A percentile compares a stretch with the other conserved stretches of the same genome.
phyloP scores from a whole-genome alignment of 2,888 invertebrate species.

The Euplexia lucipara region DNA sequence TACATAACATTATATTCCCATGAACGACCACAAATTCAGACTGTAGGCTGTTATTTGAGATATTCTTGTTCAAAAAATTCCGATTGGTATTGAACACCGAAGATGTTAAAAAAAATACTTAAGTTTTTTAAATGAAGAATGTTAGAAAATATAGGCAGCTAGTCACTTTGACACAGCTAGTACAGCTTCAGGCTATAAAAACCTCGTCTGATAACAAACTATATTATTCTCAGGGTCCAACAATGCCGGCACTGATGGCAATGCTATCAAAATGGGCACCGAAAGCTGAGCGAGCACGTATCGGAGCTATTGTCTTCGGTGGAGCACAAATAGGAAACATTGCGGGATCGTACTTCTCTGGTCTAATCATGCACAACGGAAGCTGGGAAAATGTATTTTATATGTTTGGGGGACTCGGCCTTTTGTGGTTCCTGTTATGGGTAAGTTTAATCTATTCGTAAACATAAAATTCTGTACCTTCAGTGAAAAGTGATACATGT shows the following conservation, averaged over 20 bases:
- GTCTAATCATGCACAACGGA: constrained; percentile 87
- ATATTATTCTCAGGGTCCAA: constrained; percentile 86
- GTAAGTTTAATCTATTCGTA: constrained; percentile 72
- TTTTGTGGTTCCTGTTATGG: constrained; percentile 90
- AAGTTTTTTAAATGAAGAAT: too few species aligned
- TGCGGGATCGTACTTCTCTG: constrained; percentile 88
- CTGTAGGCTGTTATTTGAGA: too few species aligned
- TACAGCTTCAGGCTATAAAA: not conserved
- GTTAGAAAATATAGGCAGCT: too few species aligned
- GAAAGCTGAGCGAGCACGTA: constrained; percentile 88
- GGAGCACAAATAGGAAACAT: constrained; percentile 91
- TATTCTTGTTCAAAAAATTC: too few species aligned
- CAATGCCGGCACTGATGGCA: constrained; percentile 92
- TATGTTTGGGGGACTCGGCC: constrained; percentile 89
- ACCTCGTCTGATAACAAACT: not conserved
- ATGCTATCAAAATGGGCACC: constrained; percentile 92
- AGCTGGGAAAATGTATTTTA: constrained; percentile 92
- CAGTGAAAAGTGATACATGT: too few species aligned
- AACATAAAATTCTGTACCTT: too few species aligned
- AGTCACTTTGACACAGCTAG: too few species aligned
- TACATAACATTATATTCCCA: too few species aligned
- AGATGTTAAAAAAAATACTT: too few species aligned
- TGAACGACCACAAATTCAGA: too few species aligned
- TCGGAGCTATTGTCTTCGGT: constrained; percentile 91
- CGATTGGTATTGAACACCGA: too few species aligned